A percentile compares a stretch with the other conserved stretches of the same genome.
These are phyloP conservation scores for Ptilodon capucinus DNA, from an alignment of 2,888 invertebrate species.

Conservation along the genomic window DNA sequence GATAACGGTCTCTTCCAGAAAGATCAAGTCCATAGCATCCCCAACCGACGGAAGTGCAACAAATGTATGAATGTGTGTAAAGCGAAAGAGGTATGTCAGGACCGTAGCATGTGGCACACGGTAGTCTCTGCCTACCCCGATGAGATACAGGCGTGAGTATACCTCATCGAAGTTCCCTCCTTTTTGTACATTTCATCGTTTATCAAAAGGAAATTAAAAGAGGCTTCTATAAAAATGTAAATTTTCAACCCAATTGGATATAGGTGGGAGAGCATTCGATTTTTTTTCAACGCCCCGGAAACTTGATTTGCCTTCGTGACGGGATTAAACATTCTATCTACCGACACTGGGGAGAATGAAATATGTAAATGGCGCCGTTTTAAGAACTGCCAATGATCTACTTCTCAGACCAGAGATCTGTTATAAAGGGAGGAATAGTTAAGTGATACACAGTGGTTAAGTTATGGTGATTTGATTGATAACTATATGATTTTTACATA, in stretches of 20 bases:
- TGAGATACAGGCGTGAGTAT: too few relatives aligned
- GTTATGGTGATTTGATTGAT: too few relatives aligned
- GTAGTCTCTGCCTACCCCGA: too few relatives aligned
- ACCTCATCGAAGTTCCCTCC: background rate
- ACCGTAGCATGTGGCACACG: too few relatives aligned
- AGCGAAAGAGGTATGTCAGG: too few relatives aligned
- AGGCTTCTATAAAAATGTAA: background rate
- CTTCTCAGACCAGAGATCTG: background rate
- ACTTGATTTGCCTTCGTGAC: constrained; percentile 14
- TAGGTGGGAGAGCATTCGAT: constrained; percentile 2
- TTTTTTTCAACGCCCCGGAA: constrained; percentile 6
- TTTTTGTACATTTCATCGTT: background rate
- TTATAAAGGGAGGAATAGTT: background rate
- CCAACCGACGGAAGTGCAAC: too few relatives aligned
- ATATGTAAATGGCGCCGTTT: background rate
- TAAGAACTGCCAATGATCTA: background rate
- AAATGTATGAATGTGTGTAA: too few relatives aligned
- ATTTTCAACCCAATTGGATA: constrained; percentile 5
- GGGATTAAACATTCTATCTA: background rate
- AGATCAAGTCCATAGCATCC: too few relatives aligned
- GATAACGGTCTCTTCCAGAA: too few relatives aligned
- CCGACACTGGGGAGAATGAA: constrained; percentile 1
- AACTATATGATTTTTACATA: too few relatives aligned
- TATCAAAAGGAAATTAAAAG: background rate
- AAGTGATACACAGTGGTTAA: too few relatives aligned